Conservation (phyloP, 92 coral and sea anemone species). For the Muricea muricata region DNA sequence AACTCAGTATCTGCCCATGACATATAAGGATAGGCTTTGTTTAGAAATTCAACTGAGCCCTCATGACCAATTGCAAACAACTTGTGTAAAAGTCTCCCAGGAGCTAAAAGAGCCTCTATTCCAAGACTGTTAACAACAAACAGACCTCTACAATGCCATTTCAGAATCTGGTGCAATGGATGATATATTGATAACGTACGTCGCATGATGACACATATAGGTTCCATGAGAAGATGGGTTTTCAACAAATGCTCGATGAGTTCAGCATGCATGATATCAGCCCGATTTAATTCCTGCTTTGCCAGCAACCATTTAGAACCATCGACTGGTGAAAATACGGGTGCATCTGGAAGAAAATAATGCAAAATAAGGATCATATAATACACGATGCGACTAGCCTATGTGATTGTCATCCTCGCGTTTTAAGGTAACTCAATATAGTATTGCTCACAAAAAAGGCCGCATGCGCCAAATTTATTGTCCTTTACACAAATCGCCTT, state of each 20-base stretch:
- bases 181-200: constrained; percentile 72
- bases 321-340: constrained; percentile 78
- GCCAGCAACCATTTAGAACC: constrained; percentile 89
- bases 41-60: constrained; percentile 36
- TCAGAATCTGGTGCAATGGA: constrained; percentile 36
- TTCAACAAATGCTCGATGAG: constrained; percentile 91
- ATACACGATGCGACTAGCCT: not conserved
- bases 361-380: not conserved
- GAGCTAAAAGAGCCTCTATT: not conserved
- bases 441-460: too few relatives aligned
- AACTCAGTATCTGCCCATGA: constrained; percentile 54
- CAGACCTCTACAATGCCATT: constrained; percentile 46
- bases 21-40: constrained; percentile 29
- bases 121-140: constrained; percentile 37
- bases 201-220: constrained; percentile 80
- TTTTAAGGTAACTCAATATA: not conserved
- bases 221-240: constrained; percentile 94
- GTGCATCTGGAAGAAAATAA: constrained; percentile 65
- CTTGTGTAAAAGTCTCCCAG: not conserved
- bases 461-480: too few relatives aligned
- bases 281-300: constrained; percentile 75
- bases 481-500: too few relatives aligned
- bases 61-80: constrained; percentile 36
- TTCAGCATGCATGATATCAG: constrained; percentile 83
- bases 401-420: not conserved